Percentiles rank a stretch among this genome's conserved stretches.
Conservation (phyloP, 2,113 vertebrate genomes). For the Cromileptes altivelis region DNA sequence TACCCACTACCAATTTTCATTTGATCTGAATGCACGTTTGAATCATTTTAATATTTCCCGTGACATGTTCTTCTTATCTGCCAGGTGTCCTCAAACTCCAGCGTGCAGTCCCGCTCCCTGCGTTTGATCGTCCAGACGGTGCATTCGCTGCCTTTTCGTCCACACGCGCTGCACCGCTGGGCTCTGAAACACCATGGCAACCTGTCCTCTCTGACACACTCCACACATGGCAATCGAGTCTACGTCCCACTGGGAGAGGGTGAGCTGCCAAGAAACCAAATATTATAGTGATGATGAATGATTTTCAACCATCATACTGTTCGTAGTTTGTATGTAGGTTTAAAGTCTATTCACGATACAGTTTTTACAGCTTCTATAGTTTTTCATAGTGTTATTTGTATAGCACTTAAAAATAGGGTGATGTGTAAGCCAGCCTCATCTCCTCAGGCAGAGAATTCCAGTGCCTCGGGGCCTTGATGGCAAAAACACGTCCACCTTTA, state of each 20-base stretch:
- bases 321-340: too few relatives aligned
- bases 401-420: too few relatives aligned
- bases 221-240: constrained; percentile 70
- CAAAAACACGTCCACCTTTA: too few relatives aligned
- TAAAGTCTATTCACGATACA: neutral
- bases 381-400: too few relatives aligned
- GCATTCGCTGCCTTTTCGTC: constrained; percentile 71
- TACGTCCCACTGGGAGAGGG: constrained; percentile 83
- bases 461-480: too few relatives aligned
- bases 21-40: neutral
- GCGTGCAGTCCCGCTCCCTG: constrained; percentile 60
- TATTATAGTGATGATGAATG: neutral
- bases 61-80: neutral
- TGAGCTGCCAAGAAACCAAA: constrained; percentile 50
- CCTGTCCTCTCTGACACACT: constrained; percentile 83
- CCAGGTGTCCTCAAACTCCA: constrained; percentile 79
- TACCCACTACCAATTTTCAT: neutral
- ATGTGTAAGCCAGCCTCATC: too few relatives aligned
- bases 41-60: neutral
- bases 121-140: constrained; percentile 50
- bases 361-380: too few relatives aligned
- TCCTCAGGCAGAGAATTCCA: too few relatives aligned
- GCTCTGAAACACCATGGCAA: constrained; percentile 72
- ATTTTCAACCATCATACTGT: too few relatives aligned
- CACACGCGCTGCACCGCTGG: constrained; percentile 80